phyloP scores from a whole-genome alignment of 1,140 invertebrate genomes.

The Calosoma granatense region DNA sequence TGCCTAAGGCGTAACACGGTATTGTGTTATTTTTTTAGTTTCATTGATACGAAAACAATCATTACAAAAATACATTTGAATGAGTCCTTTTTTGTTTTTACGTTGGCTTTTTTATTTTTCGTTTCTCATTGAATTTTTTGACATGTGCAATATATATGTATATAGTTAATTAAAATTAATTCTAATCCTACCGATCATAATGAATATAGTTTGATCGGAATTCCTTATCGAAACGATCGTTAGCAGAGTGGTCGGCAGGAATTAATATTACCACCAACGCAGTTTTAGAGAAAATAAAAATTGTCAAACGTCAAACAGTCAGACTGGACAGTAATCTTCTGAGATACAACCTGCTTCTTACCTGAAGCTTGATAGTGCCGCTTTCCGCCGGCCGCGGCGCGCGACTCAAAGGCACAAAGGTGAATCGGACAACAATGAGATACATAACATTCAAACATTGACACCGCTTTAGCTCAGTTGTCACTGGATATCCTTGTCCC shows the following conservation, averaged over 20 bases:
- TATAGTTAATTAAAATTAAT: no score
- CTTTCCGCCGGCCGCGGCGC: neutral
- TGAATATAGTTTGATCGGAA: neutral
- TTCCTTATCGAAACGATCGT: no score
- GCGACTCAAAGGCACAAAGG: neutral
- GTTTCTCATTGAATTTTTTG: neutral
- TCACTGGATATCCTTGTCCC: neutral
- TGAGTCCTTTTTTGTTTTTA: neutral
- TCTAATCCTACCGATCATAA: no score
- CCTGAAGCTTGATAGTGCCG: neutral
- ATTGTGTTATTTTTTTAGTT: neutral
- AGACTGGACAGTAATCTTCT: slow-evolving; percentile 3
- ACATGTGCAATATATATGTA: no score
- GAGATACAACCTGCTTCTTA: slow-evolving; percentile 2
- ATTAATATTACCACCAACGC: slow-evolving; percentile 3
- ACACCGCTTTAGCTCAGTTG: neutral
- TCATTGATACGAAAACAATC: neutral
- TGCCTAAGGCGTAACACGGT: no score
- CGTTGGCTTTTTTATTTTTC: neutral
- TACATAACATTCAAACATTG: slow-evolving; percentile 9
- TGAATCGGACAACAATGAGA: slow-evolving; percentile 5
- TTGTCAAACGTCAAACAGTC: slow-evolving; percentile 2
- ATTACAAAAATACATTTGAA: neutral
- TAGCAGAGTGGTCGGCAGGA: no score
- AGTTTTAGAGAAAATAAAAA: neutral